Percentiles rank a stretch among this genome's conserved stretches.
Evolutionary conservation across 2,888 invertebrate species (phyloP).

Genomic region (Xiphydria camelus): DNA sequence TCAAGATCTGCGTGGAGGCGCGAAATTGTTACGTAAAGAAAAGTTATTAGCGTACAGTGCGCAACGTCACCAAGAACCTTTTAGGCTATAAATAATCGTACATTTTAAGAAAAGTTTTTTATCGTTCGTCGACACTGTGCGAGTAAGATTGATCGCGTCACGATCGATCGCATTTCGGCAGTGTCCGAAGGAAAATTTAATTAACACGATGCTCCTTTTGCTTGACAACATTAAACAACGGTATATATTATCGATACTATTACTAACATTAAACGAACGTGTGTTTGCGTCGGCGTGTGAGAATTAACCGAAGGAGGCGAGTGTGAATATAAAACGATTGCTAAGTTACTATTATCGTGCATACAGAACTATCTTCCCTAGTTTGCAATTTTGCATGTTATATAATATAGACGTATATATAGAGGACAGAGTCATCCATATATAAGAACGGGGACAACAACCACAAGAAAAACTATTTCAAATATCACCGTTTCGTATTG

Average conservation of each 20-base stretch:
- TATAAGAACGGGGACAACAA: slow-evolving; percentile 25
- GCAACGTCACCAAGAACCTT: too few relatives aligned
- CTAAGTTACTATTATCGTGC: slow-evolving; percentile 27
- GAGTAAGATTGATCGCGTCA: too few relatives aligned
- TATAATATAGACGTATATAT: slow-evolving; percentile 15
- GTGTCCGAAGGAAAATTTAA: neutral
- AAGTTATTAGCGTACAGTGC: too few relatives aligned
- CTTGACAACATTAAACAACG: slow-evolving; percentile 5
- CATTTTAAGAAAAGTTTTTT: too few relatives aligned
- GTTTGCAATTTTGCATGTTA: slow-evolving; percentile 45
- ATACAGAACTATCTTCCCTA: slow-evolving; percentile 36
- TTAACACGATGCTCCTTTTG: slow-evolving; percentile 3
- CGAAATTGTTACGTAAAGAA: too few relatives aligned
- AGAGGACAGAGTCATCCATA: slow-evolving; percentile 28
- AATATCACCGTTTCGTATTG: slow-evolving; percentile 25
- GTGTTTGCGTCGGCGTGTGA: too few relatives aligned
- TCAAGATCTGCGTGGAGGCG: too few relatives aligned
- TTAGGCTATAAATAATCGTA: too few relatives aligned
- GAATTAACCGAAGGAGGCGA: slow-evolving; percentile 8
- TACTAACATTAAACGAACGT: too few relatives aligned
- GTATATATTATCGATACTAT: neutral
- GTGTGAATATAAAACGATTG: slow-evolving; percentile 23
- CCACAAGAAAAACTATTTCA: slow-evolving; percentile 28
- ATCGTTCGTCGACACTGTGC: too few relatives aligned
- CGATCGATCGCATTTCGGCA: too few relatives aligned